Evolutionary conservation across 2,113 vertebrate species (phyloP).

Genomic region (pig (Sus scrofa)): DNA sequence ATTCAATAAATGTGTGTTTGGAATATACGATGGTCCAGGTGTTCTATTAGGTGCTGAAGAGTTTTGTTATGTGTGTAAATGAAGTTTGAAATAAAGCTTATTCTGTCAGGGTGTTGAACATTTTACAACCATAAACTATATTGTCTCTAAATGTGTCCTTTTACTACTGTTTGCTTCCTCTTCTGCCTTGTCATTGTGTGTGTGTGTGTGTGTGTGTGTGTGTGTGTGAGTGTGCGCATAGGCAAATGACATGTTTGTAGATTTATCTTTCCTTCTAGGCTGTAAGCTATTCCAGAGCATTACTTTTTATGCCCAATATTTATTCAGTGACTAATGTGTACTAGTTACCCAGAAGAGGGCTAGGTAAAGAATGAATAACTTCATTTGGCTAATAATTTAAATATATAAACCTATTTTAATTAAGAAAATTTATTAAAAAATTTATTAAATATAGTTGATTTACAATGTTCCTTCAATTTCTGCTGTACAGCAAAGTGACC

Average conservation of each 20-base stretch:
- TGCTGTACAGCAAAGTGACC: no score
- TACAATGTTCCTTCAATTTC: no score
- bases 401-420: neutral
- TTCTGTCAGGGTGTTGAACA: neutral
- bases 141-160: neutral
- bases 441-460: no score
- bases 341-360: neutral
- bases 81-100: neutral
- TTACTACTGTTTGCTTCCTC: neutral
- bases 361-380: neutral
- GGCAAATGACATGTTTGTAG: neutral
- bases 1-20: neutral
- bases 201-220: neutral
- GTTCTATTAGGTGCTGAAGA: no score
- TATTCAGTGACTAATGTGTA: neutral
- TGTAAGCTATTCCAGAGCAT: neutral
- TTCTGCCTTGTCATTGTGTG: neutral
- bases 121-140: neutral
- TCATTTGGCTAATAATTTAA: conserved; percentile 22
- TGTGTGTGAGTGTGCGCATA: neutral
- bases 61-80: neutral
- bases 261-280: neutral
- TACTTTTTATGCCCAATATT: neutral
- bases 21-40: neutral
- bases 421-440: no score